Evolutionary conservation across 2,888 invertebrate genomes (phyloP).

Genomic region (Melanophora roralis): DNA sequence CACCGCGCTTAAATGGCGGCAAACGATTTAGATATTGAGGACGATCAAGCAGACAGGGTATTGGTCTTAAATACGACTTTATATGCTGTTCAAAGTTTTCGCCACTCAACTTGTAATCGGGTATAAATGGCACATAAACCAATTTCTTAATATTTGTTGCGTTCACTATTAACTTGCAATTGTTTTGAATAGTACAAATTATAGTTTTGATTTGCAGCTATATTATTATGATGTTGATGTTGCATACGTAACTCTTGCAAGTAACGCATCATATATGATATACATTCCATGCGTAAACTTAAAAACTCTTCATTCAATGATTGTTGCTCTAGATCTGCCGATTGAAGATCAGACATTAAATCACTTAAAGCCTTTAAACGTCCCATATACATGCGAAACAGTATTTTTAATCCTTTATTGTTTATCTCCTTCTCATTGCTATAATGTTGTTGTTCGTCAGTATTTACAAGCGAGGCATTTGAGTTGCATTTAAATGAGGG

Average conservation of each 20-base stretch:
- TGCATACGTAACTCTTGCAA: constrained; percentile 63
- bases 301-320: constrained; percentile 70
- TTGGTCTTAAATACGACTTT: constrained; percentile 71
- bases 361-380: constrained; percentile 76
- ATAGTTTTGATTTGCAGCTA: not conserved
- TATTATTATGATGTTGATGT: constrained; percentile 51
- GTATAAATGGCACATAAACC: constrained; percentile 72
- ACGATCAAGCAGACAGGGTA: constrained; percentile 73
- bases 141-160: constrained; percentile 48
- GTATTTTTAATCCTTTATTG: constrained; percentile 79
- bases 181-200: constrained; percentile 33
- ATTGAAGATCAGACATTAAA: constrained; percentile 71
- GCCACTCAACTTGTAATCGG: constrained; percentile 71
- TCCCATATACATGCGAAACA: constrained; percentile 81
- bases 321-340: constrained; percentile 71
- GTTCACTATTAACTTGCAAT: not conserved
- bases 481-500: constrained; percentile 70
- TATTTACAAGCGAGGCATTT: constrained; percentile 67
- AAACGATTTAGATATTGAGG: constrained; percentile 74
- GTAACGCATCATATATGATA: constrained; percentile 71
- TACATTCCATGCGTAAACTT: constrained; percentile 73
- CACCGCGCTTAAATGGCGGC: constrained; percentile 72
- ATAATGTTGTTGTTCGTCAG: constrained; percentile 54
- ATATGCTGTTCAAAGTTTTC: constrained; percentile 69
- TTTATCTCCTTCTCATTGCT: constrained; percentile 69